Conservation (phyloP, 2,113 vertebrate species). For the Asarcornis scutulata region DNA sequence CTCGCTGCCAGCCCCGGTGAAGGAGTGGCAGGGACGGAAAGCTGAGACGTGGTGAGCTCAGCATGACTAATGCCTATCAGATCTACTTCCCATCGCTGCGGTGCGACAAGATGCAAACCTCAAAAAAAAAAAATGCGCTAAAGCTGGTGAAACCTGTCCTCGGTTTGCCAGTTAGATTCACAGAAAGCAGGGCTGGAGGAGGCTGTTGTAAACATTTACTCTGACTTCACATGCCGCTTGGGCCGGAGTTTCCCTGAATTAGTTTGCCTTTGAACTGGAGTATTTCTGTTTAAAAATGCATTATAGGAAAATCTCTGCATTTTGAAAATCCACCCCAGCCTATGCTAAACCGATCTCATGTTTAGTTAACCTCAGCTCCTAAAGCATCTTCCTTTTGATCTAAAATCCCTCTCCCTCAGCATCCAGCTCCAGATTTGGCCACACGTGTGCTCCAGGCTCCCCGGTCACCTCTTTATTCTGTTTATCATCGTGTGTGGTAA, state of each 20-base stretch:
- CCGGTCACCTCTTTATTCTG: not conserved
- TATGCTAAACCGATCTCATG: not conserved
- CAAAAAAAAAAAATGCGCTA: not conserved
- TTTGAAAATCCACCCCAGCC: slow-evolving; percentile 18
- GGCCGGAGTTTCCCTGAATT: not conserved
- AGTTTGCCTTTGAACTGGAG: slow-evolving; percentile 18
- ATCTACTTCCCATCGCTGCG: slow-evolving; percentile 37
- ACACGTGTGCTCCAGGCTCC: not conserved
- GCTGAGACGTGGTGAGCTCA: not conserved
- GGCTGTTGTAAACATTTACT: not conserved
- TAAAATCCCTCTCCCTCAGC: not conserved
- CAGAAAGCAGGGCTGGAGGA: not conserved
- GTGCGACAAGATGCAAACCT: not conserved
- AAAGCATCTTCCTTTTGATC: not conserved
- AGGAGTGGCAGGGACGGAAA: not conserved
- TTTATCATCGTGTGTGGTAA: not conserved
- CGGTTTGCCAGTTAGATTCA: slow-evolving; percentile 36
- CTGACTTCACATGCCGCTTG: not conserved
- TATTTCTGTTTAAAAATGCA: slow-evolving; percentile 33
- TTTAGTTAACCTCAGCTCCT: not conserved
- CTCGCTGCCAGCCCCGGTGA: not conserved
- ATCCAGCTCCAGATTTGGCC: not conserved
- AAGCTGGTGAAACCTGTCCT: slow-evolving; percentile 51
- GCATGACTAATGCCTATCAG: slow-evolving; percentile 44
- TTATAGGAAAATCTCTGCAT: slow-evolving; percentile 20